Evolutionary conservation across 2,797 vertebrate genomes (phyloP).

Genomic region (Phylloscopus collybita): DNA sequence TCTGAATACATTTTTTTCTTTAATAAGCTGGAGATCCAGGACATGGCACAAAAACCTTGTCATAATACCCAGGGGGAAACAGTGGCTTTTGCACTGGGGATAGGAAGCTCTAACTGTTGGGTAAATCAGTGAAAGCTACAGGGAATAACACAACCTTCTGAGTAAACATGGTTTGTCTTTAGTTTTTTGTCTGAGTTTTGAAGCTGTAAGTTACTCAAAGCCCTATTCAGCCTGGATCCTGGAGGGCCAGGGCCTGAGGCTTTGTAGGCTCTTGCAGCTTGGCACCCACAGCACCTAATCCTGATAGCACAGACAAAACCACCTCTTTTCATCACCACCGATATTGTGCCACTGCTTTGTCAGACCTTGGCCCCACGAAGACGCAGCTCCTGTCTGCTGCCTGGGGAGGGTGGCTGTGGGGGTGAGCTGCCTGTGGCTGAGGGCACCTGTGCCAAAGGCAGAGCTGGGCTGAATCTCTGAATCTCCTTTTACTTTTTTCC

Average conservation of each 20-base stretch:
- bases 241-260: neutral
- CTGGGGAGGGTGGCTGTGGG: neutral
- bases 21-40: neutral
- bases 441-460: neutral
- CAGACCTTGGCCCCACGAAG: fast-evolving
- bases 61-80: neutral
- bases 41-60: neutral
- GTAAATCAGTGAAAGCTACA: neutral
- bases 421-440: neutral
- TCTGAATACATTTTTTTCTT: fast-evolving
- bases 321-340: neutral
- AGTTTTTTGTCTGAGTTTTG: neutral
- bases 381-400: neutral
- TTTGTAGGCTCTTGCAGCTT: slow-evolving; percentile 8
- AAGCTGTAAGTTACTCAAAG: slow-evolving; percentile 26
- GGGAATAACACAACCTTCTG: neutral
- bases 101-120: neutral
- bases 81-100: neutral
- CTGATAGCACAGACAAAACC: neutral
- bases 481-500: too few relatives aligned
- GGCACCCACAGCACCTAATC: neutral
- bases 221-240: neutral
- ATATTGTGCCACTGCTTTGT: neutral
- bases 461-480: neutral
- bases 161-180: neutral